Evolutionary conservation across 2,797 vertebrate species (phyloP), one percentile per base, ranked within the genome.

Genomic region (Xenentodon cancila): DNA sequence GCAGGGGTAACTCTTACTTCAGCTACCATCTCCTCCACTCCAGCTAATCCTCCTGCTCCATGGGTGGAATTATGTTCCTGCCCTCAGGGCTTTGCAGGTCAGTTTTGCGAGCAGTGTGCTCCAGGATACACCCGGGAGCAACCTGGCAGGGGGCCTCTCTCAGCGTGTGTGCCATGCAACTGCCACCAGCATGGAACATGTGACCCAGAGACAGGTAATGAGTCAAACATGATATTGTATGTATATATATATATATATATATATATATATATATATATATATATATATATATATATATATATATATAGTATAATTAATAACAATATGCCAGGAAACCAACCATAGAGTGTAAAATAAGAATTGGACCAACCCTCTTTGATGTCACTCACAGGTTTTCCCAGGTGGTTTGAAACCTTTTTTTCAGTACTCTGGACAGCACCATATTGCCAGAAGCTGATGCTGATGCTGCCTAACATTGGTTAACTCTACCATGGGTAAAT

Each of bases 61-160:
- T 97, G 97, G 96, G 96, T 99, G 68, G 97, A 98, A 73, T 79
- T 79, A 1, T 99, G 97, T 53, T 70, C 75, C 0, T 98, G 97
- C 77, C 97, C 96, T 4, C 25, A 0, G 0, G 96, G 94, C 7
- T 96, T 95, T 22, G 2, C 16, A 0, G 96, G 97, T 15, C 95
- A 93, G 73, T 96, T 96, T 80, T 98, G 96, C 27, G 94, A 98
- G 83, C 85, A 66, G 15, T 98, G 97, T 0, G 84, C 92, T 0
- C 87, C 88, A 0, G 95, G 95, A 32, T 97, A 95, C 90, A 97
- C 92, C 70, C 69, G 94, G 37, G 93, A 95, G 56, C 78, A 74
- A 0, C 90, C 93, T 0, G 68, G 53, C 0, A 84, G 90, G 0
- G 86, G 94, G 1, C 85, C 92, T 2, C 88, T 95, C 0, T 45